phyloP scores from a whole-genome alignment of 2,797 vertebrate genomes.

The Urosaurus nigricauda region DNA sequence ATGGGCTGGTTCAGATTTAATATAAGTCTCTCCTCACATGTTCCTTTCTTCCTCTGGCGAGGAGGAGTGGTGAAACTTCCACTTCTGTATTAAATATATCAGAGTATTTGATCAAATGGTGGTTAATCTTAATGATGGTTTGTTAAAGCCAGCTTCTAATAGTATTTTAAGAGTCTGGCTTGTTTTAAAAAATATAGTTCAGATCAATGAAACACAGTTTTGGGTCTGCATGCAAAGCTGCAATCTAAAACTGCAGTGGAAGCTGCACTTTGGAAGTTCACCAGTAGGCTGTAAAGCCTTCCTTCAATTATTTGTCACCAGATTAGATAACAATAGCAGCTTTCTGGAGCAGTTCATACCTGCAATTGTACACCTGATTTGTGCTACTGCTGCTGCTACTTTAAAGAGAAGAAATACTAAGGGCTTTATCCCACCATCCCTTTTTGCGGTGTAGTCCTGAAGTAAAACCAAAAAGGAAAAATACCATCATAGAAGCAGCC shows the following conservation, averaged over 20 bases:
- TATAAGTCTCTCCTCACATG: background rate
- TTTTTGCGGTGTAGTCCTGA: no score
- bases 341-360: conserved; percentile 38
- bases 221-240: background rate
- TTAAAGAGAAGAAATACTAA: background rate
- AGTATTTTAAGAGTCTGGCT: background rate
- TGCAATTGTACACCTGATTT: conserved; percentile 36
- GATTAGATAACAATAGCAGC: conserved; percentile 25
- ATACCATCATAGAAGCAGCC: no score
- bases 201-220: background rate
- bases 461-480: no score
- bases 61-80: background rate
- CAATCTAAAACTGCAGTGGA: background rate
- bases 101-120: background rate
- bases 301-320: background rate
- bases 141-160: background rate
- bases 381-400: background rate
- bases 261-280: background rate
- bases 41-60: background rate
- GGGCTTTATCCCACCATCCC: no score
- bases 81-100: background rate
- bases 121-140: background rate
- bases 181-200: background rate
- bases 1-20: background rate
- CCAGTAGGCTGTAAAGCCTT: background rate